These are phyloP conservation scores for Mythimna impura DNA, from an alignment of 2,888 invertebrate genomes.

Conservation along the genomic window DNA sequence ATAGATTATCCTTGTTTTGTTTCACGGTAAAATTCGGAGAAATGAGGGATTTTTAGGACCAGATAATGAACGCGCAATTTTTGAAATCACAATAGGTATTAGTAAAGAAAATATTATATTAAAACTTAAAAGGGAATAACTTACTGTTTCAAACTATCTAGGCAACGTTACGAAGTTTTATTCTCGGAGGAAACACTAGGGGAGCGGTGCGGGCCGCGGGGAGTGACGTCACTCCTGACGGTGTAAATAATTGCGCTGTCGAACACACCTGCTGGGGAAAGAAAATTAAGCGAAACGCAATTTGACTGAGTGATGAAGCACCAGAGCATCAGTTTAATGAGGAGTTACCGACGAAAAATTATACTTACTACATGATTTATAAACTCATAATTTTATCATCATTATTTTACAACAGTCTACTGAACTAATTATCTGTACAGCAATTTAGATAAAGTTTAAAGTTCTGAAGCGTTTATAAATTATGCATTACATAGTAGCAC, in stretches of 20 bases:
- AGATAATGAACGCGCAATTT: constrained; percentile 66
- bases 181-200: constrained; percentile 75
- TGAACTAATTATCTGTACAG: constrained; percentile 72
- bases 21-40: no score
- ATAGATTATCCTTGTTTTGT: no score
- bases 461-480: constrained; percentile 61
- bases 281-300: constrained; percentile 91
- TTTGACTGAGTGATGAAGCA: constrained; percentile 90
- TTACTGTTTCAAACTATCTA: constrained; percentile 82
- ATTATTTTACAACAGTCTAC: constrained; percentile 74
- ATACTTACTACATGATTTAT: constrained; percentile 63
- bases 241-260: constrained; percentile 91
- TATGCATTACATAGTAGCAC: constrained; percentile 50
- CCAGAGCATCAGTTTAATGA: constrained; percentile 89
- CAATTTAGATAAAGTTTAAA: constrained; percentile 68
- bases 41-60: constrained; percentile 20
- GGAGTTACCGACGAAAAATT: constrained; percentile 87
- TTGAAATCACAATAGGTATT: constrained; percentile 70
- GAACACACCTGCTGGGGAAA: constrained; percentile 90
- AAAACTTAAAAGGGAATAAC: constrained; percentile 77
- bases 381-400: constrained; percentile 64
- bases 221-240: constrained; percentile 87
- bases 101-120: constrained; percentile 71
- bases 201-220: constrained; percentile 65
- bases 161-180: constrained; percentile 80